phyloP scores from a whole-genome alignment of 1,140 invertebrate genomes.

The Sitophilus oryzae region DNA sequence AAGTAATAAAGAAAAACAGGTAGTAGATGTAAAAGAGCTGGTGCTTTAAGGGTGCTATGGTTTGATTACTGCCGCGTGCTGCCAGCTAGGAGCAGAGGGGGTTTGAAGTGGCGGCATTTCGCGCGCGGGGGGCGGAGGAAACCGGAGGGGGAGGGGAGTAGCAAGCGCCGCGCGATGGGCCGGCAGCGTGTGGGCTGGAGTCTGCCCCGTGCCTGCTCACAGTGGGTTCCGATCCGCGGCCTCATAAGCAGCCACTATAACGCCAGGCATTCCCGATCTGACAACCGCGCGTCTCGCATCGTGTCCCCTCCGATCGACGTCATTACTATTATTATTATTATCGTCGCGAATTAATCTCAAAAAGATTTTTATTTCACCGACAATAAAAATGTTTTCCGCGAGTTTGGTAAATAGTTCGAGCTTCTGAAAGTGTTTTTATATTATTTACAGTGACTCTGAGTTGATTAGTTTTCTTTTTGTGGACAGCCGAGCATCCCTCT shows the following conservation, averaged over 20 bases:
- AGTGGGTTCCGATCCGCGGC: slow-evolving; percentile 41
- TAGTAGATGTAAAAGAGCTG: slow-evolving; percentile 36
- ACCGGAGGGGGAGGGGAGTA: slow-evolving; percentile 31
- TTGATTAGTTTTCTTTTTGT: slow-evolving; percentile 22
- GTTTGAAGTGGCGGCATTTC: too few species aligned
- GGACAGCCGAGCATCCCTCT: slow-evolving; percentile 27
- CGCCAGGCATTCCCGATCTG: slow-evolving; percentile 40
- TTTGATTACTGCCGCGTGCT: slow-evolving; percentile 36
- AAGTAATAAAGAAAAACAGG: slow-evolving; percentile 36
- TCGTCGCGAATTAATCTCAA: too few species aligned
- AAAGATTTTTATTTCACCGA: too few species aligned
- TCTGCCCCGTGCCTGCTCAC: slow-evolving; percentile 41
- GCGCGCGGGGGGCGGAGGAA: slow-evolving; percentile 17
- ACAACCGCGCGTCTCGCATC: slow-evolving; percentile 35
- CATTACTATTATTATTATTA: neutral
- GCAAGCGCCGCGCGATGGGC: slow-evolving; percentile 39
- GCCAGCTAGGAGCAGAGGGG: slow-evolving; percentile 13
- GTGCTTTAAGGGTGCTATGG: slow-evolving; percentile 42
- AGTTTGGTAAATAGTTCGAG: too few species aligned
- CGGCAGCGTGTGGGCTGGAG: slow-evolving; percentile 43
- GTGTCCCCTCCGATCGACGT: neutral
- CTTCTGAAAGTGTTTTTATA: slow-evolving; percentile 8
- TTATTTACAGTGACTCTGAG: neutral
- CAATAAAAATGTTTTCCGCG: too few species aligned
- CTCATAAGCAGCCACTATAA: slow-evolving; percentile 28